These are phyloP conservation scores for Drosophila parabipectinata DNA, from an alignment of 1,140 invertebrate species.

Conservation along the genomic window DNA sequence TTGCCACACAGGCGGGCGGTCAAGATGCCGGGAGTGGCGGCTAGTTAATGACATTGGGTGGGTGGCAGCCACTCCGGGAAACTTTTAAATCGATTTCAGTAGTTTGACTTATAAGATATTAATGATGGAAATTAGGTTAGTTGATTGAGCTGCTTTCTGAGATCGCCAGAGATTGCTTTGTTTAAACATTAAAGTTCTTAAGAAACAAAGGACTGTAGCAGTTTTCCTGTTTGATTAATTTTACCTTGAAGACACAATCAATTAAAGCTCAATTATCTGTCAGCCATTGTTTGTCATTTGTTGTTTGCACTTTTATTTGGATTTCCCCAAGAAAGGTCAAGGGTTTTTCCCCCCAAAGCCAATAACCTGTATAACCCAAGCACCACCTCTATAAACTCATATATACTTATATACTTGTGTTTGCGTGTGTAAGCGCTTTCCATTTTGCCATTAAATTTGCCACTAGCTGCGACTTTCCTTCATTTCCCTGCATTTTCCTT, in stretches of 20 bases:
- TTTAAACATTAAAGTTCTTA: background rate
- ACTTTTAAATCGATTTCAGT: slow-evolving; percentile 52
- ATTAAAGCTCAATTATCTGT: background rate
- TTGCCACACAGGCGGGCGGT: slow-evolving; percentile 1
- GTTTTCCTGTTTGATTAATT: background rate
- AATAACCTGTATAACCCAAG: slow-evolving; percentile 30
- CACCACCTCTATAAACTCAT: background rate
- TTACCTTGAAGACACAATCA: background rate
- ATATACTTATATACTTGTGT: slow-evolving; percentile 6
- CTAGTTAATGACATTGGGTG: slow-evolving; percentile 49
- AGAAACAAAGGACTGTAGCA: background rate
- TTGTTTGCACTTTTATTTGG: background rate
- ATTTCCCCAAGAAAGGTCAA: slow-evolving; percentile 33
- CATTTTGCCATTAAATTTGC: slow-evolving; percentile 61
- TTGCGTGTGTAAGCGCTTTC: slow-evolving; percentile 19
- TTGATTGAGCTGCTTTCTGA: slow-evolving; percentile 24
- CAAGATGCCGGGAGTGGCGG: background rate
- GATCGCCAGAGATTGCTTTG: background rate
- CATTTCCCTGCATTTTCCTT: slow-evolving; percentile 21
- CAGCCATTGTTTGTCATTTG: too few species aligned
- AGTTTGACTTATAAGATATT: slow-evolving; percentile 33
- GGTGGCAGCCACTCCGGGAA: slow-evolving; percentile 10
- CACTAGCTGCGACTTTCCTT: slow-evolving; percentile 21
- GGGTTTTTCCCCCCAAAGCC: slow-evolving; percentile 33
- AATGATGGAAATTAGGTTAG: slow-evolving; percentile 39